Conservation (phyloP, 2,797 vertebrate species). For the Nyctalus aviator region DNA sequence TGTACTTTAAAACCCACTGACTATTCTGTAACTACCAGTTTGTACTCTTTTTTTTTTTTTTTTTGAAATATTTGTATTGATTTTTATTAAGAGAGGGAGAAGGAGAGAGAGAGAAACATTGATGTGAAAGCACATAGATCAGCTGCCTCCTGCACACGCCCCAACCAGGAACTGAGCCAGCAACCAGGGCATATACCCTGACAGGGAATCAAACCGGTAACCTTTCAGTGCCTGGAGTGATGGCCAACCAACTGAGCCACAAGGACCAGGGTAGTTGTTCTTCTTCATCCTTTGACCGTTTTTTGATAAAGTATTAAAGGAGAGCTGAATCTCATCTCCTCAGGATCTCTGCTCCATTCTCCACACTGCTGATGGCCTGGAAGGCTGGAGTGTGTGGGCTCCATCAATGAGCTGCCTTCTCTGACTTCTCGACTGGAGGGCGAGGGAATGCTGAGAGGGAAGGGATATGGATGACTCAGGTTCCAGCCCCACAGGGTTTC, state of each 20-base stretch:
- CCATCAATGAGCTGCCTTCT: neutral
- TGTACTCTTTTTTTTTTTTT: neutral
- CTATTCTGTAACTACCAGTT: neutral
- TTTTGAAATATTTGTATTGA: too few relatives aligned
- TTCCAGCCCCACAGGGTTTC: neutral
- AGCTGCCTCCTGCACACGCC: too few relatives aligned
- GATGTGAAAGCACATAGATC: too few relatives aligned
- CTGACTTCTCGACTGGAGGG: neutral
- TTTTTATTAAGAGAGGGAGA: too few relatives aligned
- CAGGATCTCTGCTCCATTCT: neutral
- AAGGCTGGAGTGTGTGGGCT: neutral
- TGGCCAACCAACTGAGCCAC: too few relatives aligned
- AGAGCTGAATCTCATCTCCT: neutral
- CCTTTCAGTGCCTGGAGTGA: too few relatives aligned
- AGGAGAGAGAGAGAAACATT: too few relatives aligned
- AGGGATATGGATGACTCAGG: fast-evolving
- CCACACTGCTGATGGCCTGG: too few relatives aligned
- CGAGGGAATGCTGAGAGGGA: neutral
- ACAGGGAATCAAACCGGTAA: too few relatives aligned
- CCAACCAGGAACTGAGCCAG: too few relatives aligned
- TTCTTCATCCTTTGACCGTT: neutral
- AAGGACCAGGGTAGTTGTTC: too few relatives aligned
- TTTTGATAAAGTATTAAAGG: neutral
- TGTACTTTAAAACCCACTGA: neutral
- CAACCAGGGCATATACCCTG: too few relatives aligned